Conservation (phyloP, 2,797 vertebrate species). For the Micropoecilia bifurca region DNA sequence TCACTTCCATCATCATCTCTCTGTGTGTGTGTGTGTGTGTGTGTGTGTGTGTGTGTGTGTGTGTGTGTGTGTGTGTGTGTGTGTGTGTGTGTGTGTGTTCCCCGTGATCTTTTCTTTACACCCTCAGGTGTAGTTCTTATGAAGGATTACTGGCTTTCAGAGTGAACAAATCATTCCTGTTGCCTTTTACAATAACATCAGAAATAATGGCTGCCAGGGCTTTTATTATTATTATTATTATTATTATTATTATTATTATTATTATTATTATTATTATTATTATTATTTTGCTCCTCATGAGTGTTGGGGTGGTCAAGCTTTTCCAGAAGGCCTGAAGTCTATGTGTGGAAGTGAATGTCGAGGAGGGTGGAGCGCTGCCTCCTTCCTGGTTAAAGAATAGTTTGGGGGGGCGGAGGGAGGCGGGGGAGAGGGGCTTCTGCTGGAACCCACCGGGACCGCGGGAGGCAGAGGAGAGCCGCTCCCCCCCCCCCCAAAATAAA, state of each 20-base stretch:
- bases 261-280: no score
- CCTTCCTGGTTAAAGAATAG: slow-evolving; percentile 73
- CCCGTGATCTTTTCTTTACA: slow-evolving; percentile 21
- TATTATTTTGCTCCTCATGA: not conserved
- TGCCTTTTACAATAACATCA: slow-evolving; percentile 37
- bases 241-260: no score
- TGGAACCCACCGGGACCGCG: slow-evolving; percentile 69
- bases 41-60: slow-evolving; percentile 1
- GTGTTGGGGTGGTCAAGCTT: slow-evolving; percentile 55
- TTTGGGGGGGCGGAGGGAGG: slow-evolving; percentile 60
- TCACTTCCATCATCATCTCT: slow-evolving; percentile 58
- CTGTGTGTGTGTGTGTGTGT: slow-evolving; percentile 3
- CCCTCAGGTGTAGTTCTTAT: slow-evolving; percentile 44
- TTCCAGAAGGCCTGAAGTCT: slow-evolving; percentile 60
- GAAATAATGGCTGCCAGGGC: slow-evolving; percentile 29
- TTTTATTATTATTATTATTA: not conserved
- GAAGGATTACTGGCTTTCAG: slow-evolving; percentile 45
- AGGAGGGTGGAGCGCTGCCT: slow-evolving; percentile 54
- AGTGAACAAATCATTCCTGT: slow-evolving; percentile 40
- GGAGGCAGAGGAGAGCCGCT: slow-evolving; percentile 76
- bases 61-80: slow-evolving; percentile 11
- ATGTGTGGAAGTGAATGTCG: slow-evolving; percentile 58
- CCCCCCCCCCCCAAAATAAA: slow-evolving; percentile 78
- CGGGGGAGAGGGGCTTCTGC: slow-evolving; percentile 54
- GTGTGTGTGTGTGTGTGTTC: slow-evolving; percentile 5